phyloP scores from a whole-genome alignment of 2,113 vertebrate genomes.

The Spea multiplicata region DNA sequence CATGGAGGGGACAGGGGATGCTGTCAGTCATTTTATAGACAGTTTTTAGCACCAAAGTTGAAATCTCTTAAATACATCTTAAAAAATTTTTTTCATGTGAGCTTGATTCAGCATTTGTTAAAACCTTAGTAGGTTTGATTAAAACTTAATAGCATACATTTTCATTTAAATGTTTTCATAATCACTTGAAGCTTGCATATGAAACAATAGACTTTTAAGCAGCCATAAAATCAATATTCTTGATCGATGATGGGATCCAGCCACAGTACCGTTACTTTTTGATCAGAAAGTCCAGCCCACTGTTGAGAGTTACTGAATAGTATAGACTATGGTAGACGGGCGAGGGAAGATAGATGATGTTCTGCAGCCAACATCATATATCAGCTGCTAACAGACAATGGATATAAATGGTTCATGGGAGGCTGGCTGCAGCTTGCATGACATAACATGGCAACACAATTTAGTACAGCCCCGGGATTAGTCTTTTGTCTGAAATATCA shows the following conservation, averaged over 20 bases:
- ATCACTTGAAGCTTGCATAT: neutral
- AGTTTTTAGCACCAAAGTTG: no score
- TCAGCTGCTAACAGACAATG: conserved; percentile 44
- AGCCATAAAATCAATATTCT: neutral
- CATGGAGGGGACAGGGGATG: no score
- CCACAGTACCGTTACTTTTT: neutral
- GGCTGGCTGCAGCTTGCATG: conserved; percentile 36
- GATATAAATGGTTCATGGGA: conserved; percentile 44
- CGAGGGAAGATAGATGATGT: conserved; percentile 47
- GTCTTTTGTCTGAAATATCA: conserved; percentile 33
- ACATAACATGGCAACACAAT: conserved; percentile 40
- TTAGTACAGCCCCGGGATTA: conserved; percentile 43
- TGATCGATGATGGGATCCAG: conserved; percentile 8
- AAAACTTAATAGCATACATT: neutral
- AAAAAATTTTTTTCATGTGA: no score
- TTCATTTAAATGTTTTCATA: neutral
- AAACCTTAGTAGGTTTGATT: no score
- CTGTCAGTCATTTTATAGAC: no score
- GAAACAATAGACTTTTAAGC: neutral
- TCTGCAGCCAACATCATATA: conserved; percentile 44
- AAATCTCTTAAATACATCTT: no score
- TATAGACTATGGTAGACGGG: conserved; percentile 16
- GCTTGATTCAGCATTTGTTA: no score
- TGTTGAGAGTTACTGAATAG: conserved; percentile 33
- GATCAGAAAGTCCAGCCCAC: conserved; percentile 18